These are phyloP conservation scores for Gisinianus flammeolus DNA, from an alignment of 2,888 invertebrate genomes.

Conservation along the genomic window DNA sequence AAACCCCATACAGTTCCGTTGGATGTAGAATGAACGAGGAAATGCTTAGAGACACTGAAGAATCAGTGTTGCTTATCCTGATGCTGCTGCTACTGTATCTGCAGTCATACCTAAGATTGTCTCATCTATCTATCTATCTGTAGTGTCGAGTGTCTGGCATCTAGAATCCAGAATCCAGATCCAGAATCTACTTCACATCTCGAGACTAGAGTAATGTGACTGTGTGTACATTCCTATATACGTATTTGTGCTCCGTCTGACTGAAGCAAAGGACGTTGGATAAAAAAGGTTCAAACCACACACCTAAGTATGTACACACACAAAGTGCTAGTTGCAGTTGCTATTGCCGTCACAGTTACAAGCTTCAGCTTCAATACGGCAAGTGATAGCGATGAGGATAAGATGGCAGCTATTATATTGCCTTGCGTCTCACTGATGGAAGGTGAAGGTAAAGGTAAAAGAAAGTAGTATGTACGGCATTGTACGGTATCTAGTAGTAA, in stretches of 20 bases:
- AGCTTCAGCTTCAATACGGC: background rate
- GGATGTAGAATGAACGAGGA: background rate
- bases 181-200: too few species aligned
- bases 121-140: background rate
- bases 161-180: background rate
- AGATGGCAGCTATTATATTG: constrained; percentile 5
- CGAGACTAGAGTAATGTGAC: too few species aligned
- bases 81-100: too few species aligned
- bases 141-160: background rate
- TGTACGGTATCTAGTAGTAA: too few species aligned
- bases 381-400: background rate
- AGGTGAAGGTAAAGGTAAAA: background rate
- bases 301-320: too few species aligned
- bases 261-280: background rate
- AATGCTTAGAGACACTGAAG: background rate
- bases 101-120: background rate
- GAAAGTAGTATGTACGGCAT: too few species aligned
- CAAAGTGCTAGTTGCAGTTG: background rate
- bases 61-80: background rate
- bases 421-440: background rate
- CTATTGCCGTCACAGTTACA: too few species aligned
- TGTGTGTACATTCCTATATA: too few species aligned
- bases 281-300: background rate
- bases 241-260: too few species aligned
- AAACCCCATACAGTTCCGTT: background rate